These are phyloP conservation scores for Etheostoma nigrum DNA, from an alignment of 2,797 vertebrate species.

Conservation along the genomic window DNA sequence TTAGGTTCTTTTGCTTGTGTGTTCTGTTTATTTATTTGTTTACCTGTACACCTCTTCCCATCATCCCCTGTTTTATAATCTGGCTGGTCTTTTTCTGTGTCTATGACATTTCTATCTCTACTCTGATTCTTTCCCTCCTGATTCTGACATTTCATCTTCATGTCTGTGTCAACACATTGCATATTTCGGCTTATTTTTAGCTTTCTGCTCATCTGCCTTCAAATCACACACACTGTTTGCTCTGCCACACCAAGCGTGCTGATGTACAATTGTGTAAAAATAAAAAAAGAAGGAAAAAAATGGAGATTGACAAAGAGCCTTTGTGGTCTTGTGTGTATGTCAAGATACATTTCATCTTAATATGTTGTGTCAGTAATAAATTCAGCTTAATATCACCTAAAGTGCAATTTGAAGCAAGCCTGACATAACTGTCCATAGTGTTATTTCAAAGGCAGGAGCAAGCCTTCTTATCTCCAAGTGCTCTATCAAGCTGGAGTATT, in stretches of 20 bases:
- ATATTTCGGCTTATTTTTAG: slow-evolving; percentile 14
- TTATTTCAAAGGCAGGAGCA: slow-evolving; percentile 16
- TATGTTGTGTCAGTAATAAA: slow-evolving; percentile 8
- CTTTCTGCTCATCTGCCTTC: slow-evolving; percentile 13
- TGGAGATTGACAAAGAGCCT: background rate
- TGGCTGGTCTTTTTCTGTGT: background rate
- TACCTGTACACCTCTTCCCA: background rate
- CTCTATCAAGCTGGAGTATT: slow-evolving; percentile 38
- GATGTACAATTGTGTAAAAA: slow-evolving; percentile 1
- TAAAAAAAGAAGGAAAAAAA: background rate
- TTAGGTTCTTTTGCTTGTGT: background rate
- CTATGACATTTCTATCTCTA: background rate
- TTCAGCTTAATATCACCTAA: slow-evolving; percentile 2
- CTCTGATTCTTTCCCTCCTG: background rate
- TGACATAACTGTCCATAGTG: background rate
- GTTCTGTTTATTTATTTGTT: background rate
- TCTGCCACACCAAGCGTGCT: background rate
- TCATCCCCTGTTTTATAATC: background rate
- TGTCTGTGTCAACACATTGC: slow-evolving; percentile 14
- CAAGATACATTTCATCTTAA: background rate
- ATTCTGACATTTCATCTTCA: slow-evolving; percentile 12
- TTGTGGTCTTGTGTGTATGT: background rate
- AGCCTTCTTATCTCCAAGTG: slow-evolving; percentile 14
- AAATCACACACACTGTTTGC: slow-evolving; percentile 16
- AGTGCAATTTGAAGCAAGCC: slow-evolving; percentile 13